phyloP scores from a whole-genome alignment of 1,140 invertebrate species.

The Drosophila lacertosa region DNA sequence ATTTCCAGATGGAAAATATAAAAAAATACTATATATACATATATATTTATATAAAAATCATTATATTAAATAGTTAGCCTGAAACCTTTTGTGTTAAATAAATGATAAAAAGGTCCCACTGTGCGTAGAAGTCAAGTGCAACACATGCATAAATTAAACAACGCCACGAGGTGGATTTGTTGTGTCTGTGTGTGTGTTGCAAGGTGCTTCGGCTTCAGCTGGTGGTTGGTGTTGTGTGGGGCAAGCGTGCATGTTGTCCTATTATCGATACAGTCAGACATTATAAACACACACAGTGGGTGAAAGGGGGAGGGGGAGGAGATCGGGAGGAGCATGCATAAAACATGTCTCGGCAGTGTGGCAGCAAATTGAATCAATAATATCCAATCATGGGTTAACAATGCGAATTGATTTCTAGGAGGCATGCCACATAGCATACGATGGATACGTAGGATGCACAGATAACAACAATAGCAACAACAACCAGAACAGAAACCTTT shows the following conservation, averaged over 20 bases:
- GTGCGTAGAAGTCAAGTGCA: slow-evolving; percentile 47
- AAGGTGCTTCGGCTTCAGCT: slow-evolving; percentile 8
- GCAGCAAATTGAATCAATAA: slow-evolving; percentile 83
- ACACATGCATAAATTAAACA: slow-evolving; percentile 72
- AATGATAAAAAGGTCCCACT: slow-evolving; percentile 14
- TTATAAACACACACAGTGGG: slow-evolving; percentile 51
- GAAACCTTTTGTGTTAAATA: not conserved
- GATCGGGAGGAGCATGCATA: slow-evolving; percentile 57
- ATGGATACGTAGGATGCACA: slow-evolving; percentile 3
- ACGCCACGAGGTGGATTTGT: slow-evolving; percentile 18
- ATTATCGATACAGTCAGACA: slow-evolving; percentile 71
- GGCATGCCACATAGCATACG: slow-evolving; percentile 50
- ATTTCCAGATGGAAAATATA: not conserved
- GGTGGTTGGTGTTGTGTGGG: slow-evolving; percentile 42
- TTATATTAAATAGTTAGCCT: not conserved
- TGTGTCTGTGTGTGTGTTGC: slow-evolving; percentile 1
- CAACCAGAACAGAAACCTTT: slow-evolving; percentile 11
- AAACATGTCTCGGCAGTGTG: slow-evolving; percentile 76
- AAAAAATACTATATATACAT: too few species aligned
- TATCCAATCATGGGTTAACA: slow-evolving; percentile 83
- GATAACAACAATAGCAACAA: slow-evolving; percentile 50
- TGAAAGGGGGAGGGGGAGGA: slow-evolving; percentile 8
- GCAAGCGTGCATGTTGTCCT: slow-evolving; percentile 65
- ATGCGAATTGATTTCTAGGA: slow-evolving; percentile 82
- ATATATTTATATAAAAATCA: not conserved